Conservation (phyloP, 1,140 invertebrate species). For the Caenorhabditis latens region DNA sequence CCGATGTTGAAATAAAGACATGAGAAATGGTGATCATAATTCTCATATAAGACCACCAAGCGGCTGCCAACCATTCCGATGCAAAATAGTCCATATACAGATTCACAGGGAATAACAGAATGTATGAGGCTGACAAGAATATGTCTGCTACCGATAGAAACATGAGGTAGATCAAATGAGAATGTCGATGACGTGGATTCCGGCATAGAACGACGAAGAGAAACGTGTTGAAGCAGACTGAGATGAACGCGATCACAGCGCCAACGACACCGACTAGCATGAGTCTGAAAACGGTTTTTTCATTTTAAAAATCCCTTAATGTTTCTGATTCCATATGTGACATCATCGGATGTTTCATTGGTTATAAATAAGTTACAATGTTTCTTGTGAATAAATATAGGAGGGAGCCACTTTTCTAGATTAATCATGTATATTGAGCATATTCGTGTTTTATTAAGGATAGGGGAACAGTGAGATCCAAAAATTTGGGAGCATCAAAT, state of each 20-base stretch:
- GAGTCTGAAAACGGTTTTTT: constrained; percentile 39
- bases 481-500: no score
- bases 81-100: constrained; percentile 75
- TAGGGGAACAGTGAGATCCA: no score
- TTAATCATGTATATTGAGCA: no score
- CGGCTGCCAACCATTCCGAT: constrained; percentile 67
- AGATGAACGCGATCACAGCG: constrained; percentile 64
- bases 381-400: no score
- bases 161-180: constrained; percentile 73
- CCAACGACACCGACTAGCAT: constrained; percentile 67
- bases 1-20: constrained; percentile 73
- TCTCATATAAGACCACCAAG: constrained; percentile 72
- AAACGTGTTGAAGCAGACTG: constrained; percentile 72
- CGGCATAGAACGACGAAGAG: constrained; percentile 70
- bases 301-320: not conserved
- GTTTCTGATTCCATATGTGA: no score
- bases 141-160: constrained; percentile 74
- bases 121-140: constrained; percentile 74
- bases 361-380: no score
- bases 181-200: constrained; percentile 68
- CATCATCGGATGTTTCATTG: no score
- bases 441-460: no score
- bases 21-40: constrained; percentile 71
- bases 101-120: constrained; percentile 72
- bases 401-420: no score